A percentile compares a stretch with the other conserved stretches of the same genome.
phyloP scores from a whole-genome alignment of 2,113 vertebrate species.

The Atlantisia rogersi region DNA sequence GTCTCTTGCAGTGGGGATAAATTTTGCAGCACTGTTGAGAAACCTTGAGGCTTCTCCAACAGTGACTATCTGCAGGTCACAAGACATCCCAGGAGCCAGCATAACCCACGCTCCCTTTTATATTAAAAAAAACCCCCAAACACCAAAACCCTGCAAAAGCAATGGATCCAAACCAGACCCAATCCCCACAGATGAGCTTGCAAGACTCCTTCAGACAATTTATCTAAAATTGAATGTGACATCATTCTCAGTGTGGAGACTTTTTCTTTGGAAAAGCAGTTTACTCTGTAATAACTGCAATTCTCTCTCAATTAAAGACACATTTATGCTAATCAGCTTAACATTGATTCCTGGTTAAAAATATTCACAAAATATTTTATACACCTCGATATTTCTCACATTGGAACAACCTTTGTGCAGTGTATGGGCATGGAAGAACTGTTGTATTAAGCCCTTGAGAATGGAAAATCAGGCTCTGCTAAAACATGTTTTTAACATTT shows the following conservation, averaged over 20 bases:
- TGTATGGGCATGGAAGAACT: background rate
- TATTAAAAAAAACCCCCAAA: background rate
- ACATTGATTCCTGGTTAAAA: background rate
- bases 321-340: background rate
- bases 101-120: background rate
- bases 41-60: fast-evolving
- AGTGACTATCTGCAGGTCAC: background rate
- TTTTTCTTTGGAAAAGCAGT: background rate
- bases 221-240: background rate
- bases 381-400: background rate
- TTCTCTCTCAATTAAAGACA: background rate
- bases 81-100: background rate
- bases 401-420: background rate
- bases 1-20: fast-evolving
- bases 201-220: background rate
- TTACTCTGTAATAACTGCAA: background rate
- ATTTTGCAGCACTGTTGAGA: background rate
- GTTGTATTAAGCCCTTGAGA: background rate
- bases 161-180: background rate
- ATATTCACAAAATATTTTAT: background rate
- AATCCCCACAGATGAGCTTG: background rate
- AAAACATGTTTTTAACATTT: background rate
- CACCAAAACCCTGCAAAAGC: background rate
- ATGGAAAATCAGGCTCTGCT: background rate
- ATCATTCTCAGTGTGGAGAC: background rate